phyloP scores from a whole-genome alignment of 1,140 invertebrate genomes.

The Drosophila kurseongensis region DNA sequence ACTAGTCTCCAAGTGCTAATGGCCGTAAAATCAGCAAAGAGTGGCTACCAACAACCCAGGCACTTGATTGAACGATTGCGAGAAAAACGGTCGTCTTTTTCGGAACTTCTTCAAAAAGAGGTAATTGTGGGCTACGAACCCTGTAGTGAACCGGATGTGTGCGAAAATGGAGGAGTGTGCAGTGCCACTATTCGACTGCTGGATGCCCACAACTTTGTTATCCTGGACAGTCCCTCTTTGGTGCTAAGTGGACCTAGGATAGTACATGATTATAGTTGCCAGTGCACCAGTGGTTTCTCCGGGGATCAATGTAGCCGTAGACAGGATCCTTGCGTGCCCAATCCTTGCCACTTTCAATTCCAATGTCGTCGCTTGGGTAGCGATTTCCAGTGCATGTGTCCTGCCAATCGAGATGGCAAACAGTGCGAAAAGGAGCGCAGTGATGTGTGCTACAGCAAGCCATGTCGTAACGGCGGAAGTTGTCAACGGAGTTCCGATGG shows the following conservation, averaged over 20 bases:
- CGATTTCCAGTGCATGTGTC: conserved; percentile 93
- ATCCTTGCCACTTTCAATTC: conserved; percentile 93
- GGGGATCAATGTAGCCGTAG: conserved; percentile 92
- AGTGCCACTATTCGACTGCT: conserved; percentile 89
- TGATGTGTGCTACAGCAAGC: conserved; percentile 92
- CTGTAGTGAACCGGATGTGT: conserved; percentile 86
- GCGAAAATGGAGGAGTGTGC: conserved; percentile 92
- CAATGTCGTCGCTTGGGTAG: conserved; percentile 92
- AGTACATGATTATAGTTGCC: conserved; percentile 91
- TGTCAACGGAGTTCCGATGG: conserved; percentile 94
- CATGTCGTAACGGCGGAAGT: conserved; percentile 95
- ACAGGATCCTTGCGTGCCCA: conserved; percentile 95
- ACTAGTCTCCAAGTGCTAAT: conserved; percentile 88
- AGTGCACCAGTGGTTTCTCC: conserved; percentile 91
- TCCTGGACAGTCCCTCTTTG: conserved; percentile 91
- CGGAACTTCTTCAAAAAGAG: conserved; percentile 87
- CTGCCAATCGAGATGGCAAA: conserved; percentile 90
- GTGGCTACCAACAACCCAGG: conserved; percentile 87
- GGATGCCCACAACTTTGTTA: conserved; percentile 86
- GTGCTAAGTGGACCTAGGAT: conserved; percentile 93
- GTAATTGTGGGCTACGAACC: conserved; percentile 90
- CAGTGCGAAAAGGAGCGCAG: conserved; percentile 93
- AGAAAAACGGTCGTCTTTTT: conserved; percentile 88
- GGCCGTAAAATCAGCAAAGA: conserved; percentile 86
- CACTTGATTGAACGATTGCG: conserved; percentile 88